phyloP scores from a whole-genome alignment of 2,797 vertebrate genomes.

The Zonotrichia albicollis region DNA sequence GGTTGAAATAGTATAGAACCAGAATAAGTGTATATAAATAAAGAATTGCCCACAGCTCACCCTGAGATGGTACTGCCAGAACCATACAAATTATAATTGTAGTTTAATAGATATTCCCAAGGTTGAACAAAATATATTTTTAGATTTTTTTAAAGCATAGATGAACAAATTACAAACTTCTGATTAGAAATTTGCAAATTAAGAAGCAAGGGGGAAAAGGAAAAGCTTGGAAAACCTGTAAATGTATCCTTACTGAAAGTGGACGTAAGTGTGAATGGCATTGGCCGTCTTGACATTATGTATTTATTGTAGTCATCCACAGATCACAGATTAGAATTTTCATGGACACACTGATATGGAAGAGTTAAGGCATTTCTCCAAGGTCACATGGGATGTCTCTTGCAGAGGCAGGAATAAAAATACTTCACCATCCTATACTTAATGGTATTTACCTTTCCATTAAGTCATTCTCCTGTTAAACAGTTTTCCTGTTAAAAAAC shows the following conservation, averaged over 20 bases:
- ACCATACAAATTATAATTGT: not conserved
- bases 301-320: not conserved
- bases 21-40: not conserved
- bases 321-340: not conserved
- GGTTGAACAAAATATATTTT: not conserved
- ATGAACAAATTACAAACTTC: not conserved
- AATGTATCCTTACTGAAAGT: not conserved
- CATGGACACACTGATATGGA: not conserved
- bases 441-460: not conserved
- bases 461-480: not conserved
- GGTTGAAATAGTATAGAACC: not conserved
- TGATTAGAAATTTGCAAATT: not conserved
- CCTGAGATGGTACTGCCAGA: not conserved
- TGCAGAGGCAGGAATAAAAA: not conserved
- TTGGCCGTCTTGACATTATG: not conserved
- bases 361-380: not conserved
- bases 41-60: not conserved
- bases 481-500: not conserved
- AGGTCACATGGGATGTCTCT: not conserved
- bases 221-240: not conserved
- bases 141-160: not conserved
- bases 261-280: not conserved
- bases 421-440: not conserved
- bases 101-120: not conserved
- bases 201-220: fast-evolving